Base-by-base conservation (phyloP, 2,888 invertebrate species). In the Cephalotes varians region DNA sequence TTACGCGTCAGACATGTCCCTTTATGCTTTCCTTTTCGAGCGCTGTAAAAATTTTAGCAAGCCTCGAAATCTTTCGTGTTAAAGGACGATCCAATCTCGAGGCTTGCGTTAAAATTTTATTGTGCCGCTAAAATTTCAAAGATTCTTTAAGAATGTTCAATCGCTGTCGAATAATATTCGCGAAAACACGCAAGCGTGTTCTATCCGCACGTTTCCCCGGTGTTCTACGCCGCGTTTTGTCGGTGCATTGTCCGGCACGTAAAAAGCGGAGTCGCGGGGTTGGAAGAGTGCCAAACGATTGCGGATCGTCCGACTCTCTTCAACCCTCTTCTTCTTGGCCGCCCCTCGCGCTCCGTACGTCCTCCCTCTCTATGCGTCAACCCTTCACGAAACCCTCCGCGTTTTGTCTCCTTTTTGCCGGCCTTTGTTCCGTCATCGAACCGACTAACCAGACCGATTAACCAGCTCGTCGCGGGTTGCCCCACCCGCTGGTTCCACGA, bases 221-320 rank as follows among this genome's bases (percentile, higher is more conserved):
- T 69, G 80, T 81, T 64, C 64, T 83, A 80, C 83, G 76, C 65
- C 77, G 69, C 51, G 80, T 89, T 89, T 89, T 89, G 85, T 84
- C 81, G 84, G 71, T 77, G 82, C 88, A 82, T 83, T 83, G 74
- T 90, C 83, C 90, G 85, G 81, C 85, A 84, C 85, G 90, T 90
- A 92, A 92, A 93, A 93, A 91, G 85, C 87, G 80, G 6, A 91
- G 91, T 91, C 91, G 90, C 85, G 87, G 92, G 92, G 92, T 93
- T 94, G 94, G 93, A 92, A 90, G 81, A 84, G 82, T 85, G 93
- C 93, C 93, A 93, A 93, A 90, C 92, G 93, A 93, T 93, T 93
- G 93, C 92, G 92, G 92, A 92, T 90, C 79, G 89, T 86, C 82
- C 84, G 83, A 62, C 87, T 81, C 56, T 44, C 85, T 86, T 88